Evolutionary conservation across 2,113 vertebrate species (phyloP).

Genomic region (Vidua macroura): DNA sequence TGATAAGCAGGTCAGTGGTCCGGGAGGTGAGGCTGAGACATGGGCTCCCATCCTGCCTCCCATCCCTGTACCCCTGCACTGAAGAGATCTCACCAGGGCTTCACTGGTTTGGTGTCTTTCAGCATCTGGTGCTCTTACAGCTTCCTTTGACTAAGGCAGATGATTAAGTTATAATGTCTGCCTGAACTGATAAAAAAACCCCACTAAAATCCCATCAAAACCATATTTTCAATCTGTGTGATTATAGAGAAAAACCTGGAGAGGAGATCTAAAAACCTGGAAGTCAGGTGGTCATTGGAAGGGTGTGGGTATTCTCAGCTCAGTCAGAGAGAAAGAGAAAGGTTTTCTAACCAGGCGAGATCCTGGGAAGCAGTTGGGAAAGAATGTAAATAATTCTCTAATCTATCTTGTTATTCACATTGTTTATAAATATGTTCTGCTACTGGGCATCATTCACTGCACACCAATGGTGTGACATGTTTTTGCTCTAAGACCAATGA

Average conservation of each 20-base stretch:
- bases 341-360: too few relatives aligned
- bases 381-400: too few relatives aligned
- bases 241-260: not conserved
- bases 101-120: not conserved
- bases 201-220: not conserved
- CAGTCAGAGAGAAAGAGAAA: too few relatives aligned
- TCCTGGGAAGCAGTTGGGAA: too few relatives aligned
- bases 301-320: too few relatives aligned
- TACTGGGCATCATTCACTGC: too few relatives aligned
- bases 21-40: rapidly evolving
- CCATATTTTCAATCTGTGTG: not conserved
- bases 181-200: not conserved
- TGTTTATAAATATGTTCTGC: too few relatives aligned
- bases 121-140: not conserved
- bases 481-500: too few relatives aligned
- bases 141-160: not conserved
- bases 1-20: not conserved
- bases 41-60: not conserved
- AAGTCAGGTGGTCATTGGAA: not conserved
- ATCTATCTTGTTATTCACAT: too few relatives aligned
- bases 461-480: too few relatives aligned
- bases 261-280: not conserved
- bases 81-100: not conserved
- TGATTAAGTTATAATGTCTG: not conserved
- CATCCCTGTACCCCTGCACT: not conserved